Percentiles rank a stretch among this genome's conserved stretches.
Evolutionary conservation across 2,113 vertebrate genomes (phyloP).

Genomic region (Odontophorus gujanensis): DNA sequence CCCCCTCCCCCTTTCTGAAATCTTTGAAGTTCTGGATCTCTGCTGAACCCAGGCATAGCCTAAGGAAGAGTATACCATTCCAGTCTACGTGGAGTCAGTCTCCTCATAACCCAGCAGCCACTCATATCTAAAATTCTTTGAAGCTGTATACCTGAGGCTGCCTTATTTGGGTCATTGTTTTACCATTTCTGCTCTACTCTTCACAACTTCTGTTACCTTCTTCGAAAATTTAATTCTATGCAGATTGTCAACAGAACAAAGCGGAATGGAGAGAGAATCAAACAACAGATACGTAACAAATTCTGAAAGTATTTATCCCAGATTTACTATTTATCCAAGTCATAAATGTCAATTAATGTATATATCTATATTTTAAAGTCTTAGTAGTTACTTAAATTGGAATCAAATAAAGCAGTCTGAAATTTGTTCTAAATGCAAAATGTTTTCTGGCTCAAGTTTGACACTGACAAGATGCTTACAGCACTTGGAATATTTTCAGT

Average conservation of each 20-base stretch:
- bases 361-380: not conserved
- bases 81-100: not conserved
- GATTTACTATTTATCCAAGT: not conserved
- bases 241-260: not conserved
- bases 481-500: not conserved
- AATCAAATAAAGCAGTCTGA: not conserved
- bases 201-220: not conserved
- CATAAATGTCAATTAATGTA: not conserved
- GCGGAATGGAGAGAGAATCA: not conserved
- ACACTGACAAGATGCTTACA: not conserved
- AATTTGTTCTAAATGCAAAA: not conserved
- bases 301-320: not conserved
- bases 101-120: slow-evolving; percentile 24
- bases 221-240: not conserved
- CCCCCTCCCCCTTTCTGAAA: not conserved
- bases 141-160: slow-evolving; percentile 34
- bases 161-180: slow-evolving; percentile 47
- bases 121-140: slow-evolving; percentile 41
- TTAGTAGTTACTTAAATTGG: not conserved
- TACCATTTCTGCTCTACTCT: not conserved
- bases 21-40: slow-evolving; percentile 56
- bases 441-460: not conserved
- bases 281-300: not conserved
- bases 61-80: not conserved
- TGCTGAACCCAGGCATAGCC: slow-evolving; percentile 23